These are phyloP conservation scores for Diadema setosum DNA, from an alignment of 35 echinoderm and acorn worm genomes.

Conservation along the genomic window DNA sequence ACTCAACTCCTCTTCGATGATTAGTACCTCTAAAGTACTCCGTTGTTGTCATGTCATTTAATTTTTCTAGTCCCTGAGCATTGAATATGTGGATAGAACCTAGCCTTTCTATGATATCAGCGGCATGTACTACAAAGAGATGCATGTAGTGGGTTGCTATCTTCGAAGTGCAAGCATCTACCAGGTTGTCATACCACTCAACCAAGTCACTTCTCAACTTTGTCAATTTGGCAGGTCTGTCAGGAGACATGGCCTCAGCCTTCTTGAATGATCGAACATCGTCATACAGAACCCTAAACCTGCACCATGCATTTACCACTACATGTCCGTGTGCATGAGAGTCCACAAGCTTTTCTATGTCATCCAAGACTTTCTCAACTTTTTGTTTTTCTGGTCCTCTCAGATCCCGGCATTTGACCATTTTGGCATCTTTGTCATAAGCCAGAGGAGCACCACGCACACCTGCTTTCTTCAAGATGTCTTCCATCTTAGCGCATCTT, in stretches of 20 bases:
- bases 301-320: neutral
- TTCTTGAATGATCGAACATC: neutral
- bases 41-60: slow-evolving; percentile 46
- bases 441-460: neutral
- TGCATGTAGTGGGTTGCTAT: slow-evolving; percentile 27
- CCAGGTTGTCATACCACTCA: slow-evolving; percentile 15
- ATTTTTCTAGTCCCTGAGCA: slow-evolving; percentile 35
- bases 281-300: neutral
- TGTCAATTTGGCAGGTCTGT: neutral
- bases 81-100: slow-evolving; percentile 36
- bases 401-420: neutral
- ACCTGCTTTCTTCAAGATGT: neutral
- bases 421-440: slow-evolving; percentile 3
- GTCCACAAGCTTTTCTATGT: neutral
- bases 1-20: slow-evolving; percentile 23
- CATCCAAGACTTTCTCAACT: neutral
- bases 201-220: neutral
- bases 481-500: too few species aligned
- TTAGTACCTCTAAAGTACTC: slow-evolving; percentile 25
- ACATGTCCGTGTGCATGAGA: neutral
- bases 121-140: too few species aligned
- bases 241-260: neutral
- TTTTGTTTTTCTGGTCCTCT: slow-evolving; percentile 8
- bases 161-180: slow-evolving; percentile 13
- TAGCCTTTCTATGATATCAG: slow-evolving; percentile 29